A percentile compares a stretch with the other conserved stretches of the same genome.
phyloP scores from a whole-genome alignment of 2,888 invertebrate species.

The Perizoma flavofasciatum region DNA sequence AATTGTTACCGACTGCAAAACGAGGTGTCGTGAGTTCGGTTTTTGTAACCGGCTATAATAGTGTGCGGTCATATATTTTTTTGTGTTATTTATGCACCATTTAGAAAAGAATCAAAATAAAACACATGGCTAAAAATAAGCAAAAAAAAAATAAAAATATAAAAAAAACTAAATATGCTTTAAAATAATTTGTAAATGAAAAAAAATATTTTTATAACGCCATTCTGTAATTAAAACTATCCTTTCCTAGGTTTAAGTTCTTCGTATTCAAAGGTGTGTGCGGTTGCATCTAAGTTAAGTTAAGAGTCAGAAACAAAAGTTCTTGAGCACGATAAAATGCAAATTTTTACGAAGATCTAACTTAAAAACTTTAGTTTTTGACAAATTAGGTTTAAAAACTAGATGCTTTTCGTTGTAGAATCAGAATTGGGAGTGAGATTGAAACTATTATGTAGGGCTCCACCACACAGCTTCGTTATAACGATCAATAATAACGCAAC shows the following conservation, averaged over 20 bases:
- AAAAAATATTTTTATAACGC: conserved; percentile 23
- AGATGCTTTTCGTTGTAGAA: conserved; percentile 25
- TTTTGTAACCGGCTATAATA: not conserved
- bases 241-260: conserved; percentile 5
- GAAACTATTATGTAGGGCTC: not conserved
- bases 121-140: conserved; percentile 22
- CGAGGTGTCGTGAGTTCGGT: conserved; percentile 13
- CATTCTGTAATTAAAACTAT: conserved; percentile 23
- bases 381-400: conserved; percentile 9
- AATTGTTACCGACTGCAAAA: conserved; percentile 20
- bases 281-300: conserved; percentile 10
- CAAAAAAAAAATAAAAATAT: conserved; percentile 20
- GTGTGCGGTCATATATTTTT: conserved; percentile 13
- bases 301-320: conserved; percentile 12
- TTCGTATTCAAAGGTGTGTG: conserved; percentile 10
- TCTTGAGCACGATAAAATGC: conserved; percentile 3
- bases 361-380: conserved; percentile 16
- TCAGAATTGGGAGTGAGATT: conserved; percentile 30
- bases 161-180: conserved; percentile 26
- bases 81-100: conserved; percentile 5
- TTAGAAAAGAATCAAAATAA: not conserved
- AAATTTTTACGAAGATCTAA: conserved; percentile 3
- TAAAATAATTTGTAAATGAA: conserved; percentile 15
- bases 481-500: too few relatives aligned
- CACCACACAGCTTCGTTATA: too few relatives aligned